phyloP scores from a whole-genome alignment of 2,113 vertebrate genomes.

The Himantopus leucocephalus region DNA sequence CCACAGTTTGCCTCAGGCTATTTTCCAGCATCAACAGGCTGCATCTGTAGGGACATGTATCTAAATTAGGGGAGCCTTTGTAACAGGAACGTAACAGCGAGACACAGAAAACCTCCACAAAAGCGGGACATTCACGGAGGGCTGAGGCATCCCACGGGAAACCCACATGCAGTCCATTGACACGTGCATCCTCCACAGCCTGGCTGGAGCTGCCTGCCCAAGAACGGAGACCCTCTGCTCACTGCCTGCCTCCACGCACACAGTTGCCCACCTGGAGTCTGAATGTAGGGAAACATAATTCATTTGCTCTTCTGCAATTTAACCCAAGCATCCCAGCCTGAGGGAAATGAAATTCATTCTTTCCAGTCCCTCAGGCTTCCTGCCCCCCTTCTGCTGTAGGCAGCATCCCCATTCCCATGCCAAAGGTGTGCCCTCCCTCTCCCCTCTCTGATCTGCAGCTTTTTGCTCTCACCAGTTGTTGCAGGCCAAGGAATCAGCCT shows the following conservation, averaged over 20 bases:
- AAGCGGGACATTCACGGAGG: rapidly evolving
- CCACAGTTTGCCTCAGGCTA: neutral
- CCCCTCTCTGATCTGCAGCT: neutral
- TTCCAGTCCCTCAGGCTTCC: neutral
- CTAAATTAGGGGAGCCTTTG: neutral
- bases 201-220: neutral
- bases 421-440: neutral
- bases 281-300: neutral
- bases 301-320: neutral
- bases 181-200: neutral
- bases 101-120: neutral
- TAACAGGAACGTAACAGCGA: neutral
- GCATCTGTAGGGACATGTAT: neutral
- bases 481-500: neutral
- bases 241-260: neutral
- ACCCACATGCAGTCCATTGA: rapidly evolving
- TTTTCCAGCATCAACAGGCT: neutral
- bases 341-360: rapidly evolving
- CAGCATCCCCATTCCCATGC: neutral
- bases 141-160: neutral
- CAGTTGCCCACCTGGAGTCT: too few relatives aligned
- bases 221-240: neutral
- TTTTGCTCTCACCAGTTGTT: neutral
- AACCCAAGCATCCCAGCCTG: neutral
- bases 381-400: neutral